A percentile compares a stretch with the other conserved stretches of the same genome.
Evolutionary conservation across 2,797 vertebrate genomes (phyloP).

Genomic region (Nannoperca obscura): DNA sequence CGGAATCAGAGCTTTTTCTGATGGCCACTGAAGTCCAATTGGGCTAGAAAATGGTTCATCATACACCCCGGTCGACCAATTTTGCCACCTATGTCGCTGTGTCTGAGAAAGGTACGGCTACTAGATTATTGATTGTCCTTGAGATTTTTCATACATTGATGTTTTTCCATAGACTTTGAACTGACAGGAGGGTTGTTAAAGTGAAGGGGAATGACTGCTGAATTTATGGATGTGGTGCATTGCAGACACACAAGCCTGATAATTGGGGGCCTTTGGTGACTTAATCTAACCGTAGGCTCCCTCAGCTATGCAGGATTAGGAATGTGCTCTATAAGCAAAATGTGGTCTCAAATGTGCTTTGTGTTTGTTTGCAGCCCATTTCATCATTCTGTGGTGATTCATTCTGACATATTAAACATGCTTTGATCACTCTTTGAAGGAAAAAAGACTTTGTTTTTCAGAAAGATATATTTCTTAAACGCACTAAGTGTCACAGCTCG

Average conservation of each 20-base stretch:
- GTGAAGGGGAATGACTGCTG: constrained; percentile 52
- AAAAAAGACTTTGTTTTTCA: constrained; percentile 48
- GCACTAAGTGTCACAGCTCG: constrained; percentile 44
- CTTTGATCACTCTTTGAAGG: constrained; percentile 67
- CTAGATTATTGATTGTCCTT: constrained; percentile 78
- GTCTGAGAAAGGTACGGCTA: constrained; percentile 63
- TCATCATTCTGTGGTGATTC: constrained; percentile 69
- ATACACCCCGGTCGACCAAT: constrained; percentile 69
- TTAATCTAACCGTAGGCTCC: constrained; percentile 53
- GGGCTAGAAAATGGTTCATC: constrained; percentile 81
- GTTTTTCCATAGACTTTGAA: constrained; percentile 59
- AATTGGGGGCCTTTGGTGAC: constrained; percentile 60
- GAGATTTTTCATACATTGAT: constrained; percentile 66
- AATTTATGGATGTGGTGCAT: constrained; percentile 58
- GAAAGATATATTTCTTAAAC: constrained; percentile 36
- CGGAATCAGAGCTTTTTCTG: constrained; percentile 68
- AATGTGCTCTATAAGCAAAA: constrained; percentile 71
- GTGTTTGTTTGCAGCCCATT: constrained; percentile 76
- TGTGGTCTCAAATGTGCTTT: constrained; percentile 45
- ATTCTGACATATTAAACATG: constrained; percentile 65
- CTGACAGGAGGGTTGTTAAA: constrained; percentile 59
- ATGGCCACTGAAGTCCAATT: constrained; percentile 74
- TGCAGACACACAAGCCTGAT: constrained; percentile 58
- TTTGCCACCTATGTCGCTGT: constrained; percentile 65
- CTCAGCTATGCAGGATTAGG: constrained; percentile 46